Percentiles rank a stretch among this genome's conserved stretches.
Evolutionary conservation across 2,113 vertebrate genomes (phyloP).

Genomic region (Arenaria interpres): DNA sequence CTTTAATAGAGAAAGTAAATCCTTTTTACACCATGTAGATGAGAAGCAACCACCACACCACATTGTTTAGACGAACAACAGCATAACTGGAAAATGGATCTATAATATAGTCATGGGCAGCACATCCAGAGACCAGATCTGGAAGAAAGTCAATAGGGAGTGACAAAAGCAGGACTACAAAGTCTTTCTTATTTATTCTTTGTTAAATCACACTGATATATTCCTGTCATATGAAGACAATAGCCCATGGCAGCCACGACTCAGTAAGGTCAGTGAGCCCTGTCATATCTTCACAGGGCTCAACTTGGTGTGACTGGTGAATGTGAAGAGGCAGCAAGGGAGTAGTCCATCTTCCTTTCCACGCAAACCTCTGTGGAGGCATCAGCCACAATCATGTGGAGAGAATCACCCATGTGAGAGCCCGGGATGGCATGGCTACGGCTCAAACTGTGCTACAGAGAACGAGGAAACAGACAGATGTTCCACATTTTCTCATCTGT

Average conservation of each 20-base stretch:
- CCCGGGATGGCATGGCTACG: fast-evolving
- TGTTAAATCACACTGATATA: not conserved
- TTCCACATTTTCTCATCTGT: not conserved
- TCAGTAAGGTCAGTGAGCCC: not conserved
- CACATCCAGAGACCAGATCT: not conserved
- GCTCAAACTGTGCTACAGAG: not conserved
- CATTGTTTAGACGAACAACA: not conserved
- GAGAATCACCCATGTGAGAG: fast-evolving
- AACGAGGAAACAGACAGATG: not conserved
- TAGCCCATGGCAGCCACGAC: fast-evolving
- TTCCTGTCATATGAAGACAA: not conserved
- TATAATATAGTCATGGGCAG: not conserved
- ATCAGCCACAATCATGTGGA: not conserved
- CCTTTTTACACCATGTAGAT: not conserved
- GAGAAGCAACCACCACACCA: not conserved
- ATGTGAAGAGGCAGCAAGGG: not conserved
- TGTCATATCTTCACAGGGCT: not conserved
- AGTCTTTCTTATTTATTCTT: not conserved
- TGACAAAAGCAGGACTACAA: not conserved
- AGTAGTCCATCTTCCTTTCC: not conserved
- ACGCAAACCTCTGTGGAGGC: not conserved
- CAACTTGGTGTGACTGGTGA: not conserved
- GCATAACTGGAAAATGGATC: not conserved
- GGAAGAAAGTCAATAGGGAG: not conserved
- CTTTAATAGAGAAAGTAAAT: not conserved